These are phyloP conservation scores for Apamea sordens DNA, from an alignment of 2,888 invertebrate genomes.

Conservation along the genomic window DNA sequence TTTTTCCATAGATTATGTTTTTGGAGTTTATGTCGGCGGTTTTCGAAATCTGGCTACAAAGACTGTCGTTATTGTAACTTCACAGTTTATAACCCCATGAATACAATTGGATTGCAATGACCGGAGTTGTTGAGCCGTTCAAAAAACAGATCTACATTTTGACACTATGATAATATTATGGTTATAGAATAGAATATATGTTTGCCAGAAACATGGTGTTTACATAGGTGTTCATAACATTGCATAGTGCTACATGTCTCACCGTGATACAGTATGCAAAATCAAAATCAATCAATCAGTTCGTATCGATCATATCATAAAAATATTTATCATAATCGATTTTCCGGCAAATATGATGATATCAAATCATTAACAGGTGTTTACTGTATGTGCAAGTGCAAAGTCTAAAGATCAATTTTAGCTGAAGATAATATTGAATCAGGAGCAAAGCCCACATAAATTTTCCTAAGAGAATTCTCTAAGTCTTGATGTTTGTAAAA, in stretches of 20 bases:
- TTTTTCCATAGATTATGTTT: neutral
- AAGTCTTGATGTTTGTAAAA: neutral
- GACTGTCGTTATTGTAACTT: neutral
- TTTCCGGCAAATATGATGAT: neutral
- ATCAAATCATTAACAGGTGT: constrained; percentile 16
- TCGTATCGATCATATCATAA: constrained; percentile 10
- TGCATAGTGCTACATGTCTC: too few relatives aligned
- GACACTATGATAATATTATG: neutral
- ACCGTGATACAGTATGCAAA: too few relatives aligned
- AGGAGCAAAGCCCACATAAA: neutral
- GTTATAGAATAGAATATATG: constrained; percentile 3
- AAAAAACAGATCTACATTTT: neutral
- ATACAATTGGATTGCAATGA: neutral
- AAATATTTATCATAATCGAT: constrained; percentile 7
- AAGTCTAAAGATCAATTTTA: constrained; percentile 26
- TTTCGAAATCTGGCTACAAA: neutral
- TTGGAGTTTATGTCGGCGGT: neutral
- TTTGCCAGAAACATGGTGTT: too few relatives aligned
- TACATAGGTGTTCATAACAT: too few relatives aligned
- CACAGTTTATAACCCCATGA: neutral
- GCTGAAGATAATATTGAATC: constrained; percentile 16
- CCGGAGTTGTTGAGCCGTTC: neutral
- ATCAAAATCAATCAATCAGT: too few relatives aligned
- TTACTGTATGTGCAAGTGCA: neutral
- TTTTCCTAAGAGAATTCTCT: neutral